Conservation (phyloP, 2,113 vertebrate species). For the Gopherus flavomarginatus region DNA sequence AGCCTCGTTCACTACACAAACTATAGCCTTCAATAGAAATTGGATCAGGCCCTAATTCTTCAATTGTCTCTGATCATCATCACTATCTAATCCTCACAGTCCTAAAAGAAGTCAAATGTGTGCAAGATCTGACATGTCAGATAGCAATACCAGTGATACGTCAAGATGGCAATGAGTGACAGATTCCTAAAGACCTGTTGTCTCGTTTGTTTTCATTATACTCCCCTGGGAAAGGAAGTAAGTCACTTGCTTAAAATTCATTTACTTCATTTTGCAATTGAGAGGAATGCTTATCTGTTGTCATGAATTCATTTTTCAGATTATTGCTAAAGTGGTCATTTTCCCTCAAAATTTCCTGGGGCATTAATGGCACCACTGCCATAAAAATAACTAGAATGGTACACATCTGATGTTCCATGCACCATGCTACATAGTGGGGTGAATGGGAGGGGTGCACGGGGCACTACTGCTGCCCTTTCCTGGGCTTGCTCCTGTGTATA, state of each 20-base stretch:
- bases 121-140: neutral
- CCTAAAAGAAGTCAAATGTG: neutral
- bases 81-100: neutral
- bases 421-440: neutral
- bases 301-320: conserved; percentile 10
- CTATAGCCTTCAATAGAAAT: neutral
- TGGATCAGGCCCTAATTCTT: neutral
- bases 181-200: neutral
- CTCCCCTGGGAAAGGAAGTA: conserved; percentile 17
- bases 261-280: conserved; percentile 14
- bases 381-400: neutral
- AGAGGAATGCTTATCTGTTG: conserved; percentile 1
- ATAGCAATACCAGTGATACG: neutral
- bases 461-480: neutral
- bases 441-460: neutral
- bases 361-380: neutral
- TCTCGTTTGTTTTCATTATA: conserved; percentile 34
- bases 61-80: neutral
- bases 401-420: fast-evolving
- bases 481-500: neutral
- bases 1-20: neutral
- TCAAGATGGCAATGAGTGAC: neutral
- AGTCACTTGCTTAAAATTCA: conserved; percentile 39
- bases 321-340: neutral
- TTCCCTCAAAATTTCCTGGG: neutral